phyloP scores from a whole-genome alignment of 2,888 invertebrate species.

The Lissocephala sabroskyi region DNA sequence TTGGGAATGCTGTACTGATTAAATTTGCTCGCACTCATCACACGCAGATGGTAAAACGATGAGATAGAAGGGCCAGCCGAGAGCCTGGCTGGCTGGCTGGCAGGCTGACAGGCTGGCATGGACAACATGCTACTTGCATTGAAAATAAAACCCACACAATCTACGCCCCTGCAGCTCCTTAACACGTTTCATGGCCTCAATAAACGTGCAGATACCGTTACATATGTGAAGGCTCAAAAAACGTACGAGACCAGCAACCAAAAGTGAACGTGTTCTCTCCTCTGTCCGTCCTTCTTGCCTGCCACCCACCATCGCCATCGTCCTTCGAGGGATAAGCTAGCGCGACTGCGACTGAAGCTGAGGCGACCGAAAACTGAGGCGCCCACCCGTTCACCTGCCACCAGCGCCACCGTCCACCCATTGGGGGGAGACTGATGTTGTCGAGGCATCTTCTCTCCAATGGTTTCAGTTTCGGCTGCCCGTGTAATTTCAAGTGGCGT shows the following conservation, averaged over 20 bases:
- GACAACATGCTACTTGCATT: no score
- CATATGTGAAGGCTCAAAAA: conserved; percentile 1
- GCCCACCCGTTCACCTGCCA: not conserved
- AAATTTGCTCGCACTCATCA: conserved; percentile 43
- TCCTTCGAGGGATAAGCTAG: not conserved
- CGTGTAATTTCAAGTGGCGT: conserved; percentile 42
- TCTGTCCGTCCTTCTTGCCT: not conserved
- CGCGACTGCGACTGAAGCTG: not conserved
- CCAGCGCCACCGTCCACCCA: not conserved
- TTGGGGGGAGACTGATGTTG: not conserved
- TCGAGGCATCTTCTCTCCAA: not conserved
- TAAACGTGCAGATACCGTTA: conserved; percentile 42
- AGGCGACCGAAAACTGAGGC: no score
- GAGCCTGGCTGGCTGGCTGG: no score
- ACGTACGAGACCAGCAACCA: conserved; percentile 5
- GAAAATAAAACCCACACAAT: conserved; percentile 27
- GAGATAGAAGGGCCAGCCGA: no score
- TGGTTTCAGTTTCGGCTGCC: conserved; percentile 9
- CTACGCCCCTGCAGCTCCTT: conserved; percentile 39
- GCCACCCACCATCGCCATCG: not conserved
- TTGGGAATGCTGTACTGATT: conserved; percentile 66
- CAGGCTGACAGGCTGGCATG: not conserved
- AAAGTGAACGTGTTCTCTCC: not conserved
- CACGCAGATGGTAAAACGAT: conserved; percentile 5
- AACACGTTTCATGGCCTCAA: conserved; percentile 54